Evolutionary conservation across 2,888 invertebrate species (phyloP), one percentile per base, ranked within the genome.

Genomic region (Erebia palarica): DNA sequence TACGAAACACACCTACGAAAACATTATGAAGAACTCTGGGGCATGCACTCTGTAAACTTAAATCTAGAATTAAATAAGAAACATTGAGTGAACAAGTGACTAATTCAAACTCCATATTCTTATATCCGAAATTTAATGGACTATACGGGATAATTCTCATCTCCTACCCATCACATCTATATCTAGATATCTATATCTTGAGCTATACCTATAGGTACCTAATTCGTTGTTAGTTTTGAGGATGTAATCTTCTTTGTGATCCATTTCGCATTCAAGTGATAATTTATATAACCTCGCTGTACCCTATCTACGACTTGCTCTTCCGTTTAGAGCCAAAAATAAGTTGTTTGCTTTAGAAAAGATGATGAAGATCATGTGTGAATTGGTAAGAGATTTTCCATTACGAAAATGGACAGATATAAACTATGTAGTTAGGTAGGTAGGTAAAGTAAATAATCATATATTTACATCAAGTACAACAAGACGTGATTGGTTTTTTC

Each of bases 241-340:
- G 63, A 63, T 61, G 44, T 61, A 61, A 61, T 49, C 47, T 7
- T 13, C 21, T 4, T 47, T 63, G 61, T 47, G 49, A 49, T 49
- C 63, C 63, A 63, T 21, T 49, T 57, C 44, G 21, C 65, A 57
- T 65, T 65, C 65, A 57, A 42, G 65, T 44, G 65, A 57, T 53
- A 65, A 65, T 65, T 65, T 57, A 57, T 65, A 57, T 55, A 44
- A 57, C 65, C 65, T 65, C 18, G 44, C 14, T 57, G 11, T 18
- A 65, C 5, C 7, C 27, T 36, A 36, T 36, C 36, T 36, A 51
- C 58, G 59, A 21, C 8, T 13, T 4, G 42, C 13, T 63, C 49
- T 21, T 49, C 21, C 49, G 47, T 63, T 47, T 44, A 60, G 16
- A 11, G 13, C 1, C 13, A 21, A 60, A 36, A 16, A 4, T 27